phyloP scores from a whole-genome alignment of 2,113 vertebrate genomes.

The Bagarius yarrelli region DNA sequence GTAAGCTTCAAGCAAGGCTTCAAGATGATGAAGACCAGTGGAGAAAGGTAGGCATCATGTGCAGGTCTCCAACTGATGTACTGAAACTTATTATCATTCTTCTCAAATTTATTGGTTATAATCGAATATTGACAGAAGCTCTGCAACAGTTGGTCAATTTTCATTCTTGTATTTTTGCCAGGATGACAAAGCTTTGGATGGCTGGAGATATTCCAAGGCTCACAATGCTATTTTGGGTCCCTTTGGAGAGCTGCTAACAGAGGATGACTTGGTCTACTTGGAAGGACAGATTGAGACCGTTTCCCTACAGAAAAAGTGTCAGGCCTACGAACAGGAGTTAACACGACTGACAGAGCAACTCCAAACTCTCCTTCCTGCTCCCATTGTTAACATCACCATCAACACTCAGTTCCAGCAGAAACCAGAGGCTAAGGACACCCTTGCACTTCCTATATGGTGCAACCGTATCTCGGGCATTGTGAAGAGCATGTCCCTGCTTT shows the following conservation, averaged over 20 bases:
- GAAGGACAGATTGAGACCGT: constrained; percentile 82
- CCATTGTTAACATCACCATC: constrained; percentile 80
- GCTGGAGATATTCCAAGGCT: constrained; percentile 80
- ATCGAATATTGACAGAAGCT: neutral
- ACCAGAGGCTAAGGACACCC: constrained; percentile 57
- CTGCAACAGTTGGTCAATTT: neutral
- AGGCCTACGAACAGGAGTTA: constrained; percentile 82
- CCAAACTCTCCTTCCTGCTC: constrained; percentile 79
- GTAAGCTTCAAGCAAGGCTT: constrained; percentile 80
- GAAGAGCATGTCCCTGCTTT: constrained; percentile 77
- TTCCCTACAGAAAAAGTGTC: constrained; percentile 78
- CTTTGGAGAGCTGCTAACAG: constrained; percentile 87
- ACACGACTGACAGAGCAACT: constrained; percentile 78
- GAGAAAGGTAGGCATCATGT: constrained; percentile 67
- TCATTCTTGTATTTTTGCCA: constrained; percentile 43
- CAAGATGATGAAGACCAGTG: constrained; percentile 63
- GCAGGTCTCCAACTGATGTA: neutral
- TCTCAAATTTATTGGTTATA: neutral
- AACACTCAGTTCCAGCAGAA: constrained; percentile 74
- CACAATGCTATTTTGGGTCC: constrained; percentile 86
- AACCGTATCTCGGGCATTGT: constrained; percentile 80
- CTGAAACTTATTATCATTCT: neutral
- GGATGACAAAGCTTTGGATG: constrained; percentile 56
- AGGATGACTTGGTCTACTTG: constrained; percentile 82
- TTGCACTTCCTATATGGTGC: constrained; percentile 79